Evolutionary conservation across 2,888 invertebrate genomes (phyloP).

Genomic region (Miltochrista miniata): DNA sequence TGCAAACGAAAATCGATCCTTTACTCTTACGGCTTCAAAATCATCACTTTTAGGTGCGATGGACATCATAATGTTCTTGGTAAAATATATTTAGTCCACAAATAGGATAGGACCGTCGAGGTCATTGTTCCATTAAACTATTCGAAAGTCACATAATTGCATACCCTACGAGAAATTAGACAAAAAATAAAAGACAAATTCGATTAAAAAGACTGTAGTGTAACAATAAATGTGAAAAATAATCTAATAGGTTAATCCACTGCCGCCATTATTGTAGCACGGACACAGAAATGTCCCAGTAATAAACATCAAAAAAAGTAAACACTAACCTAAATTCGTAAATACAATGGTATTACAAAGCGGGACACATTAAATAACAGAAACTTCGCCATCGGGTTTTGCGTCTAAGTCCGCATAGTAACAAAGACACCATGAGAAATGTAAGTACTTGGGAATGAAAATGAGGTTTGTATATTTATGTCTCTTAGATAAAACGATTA

Average conservation of each 20-base stretch:
- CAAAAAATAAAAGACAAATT: conserved; percentile 58
- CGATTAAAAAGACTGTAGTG: conserved; percentile 39
- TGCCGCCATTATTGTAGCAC: conserved; percentile 83
- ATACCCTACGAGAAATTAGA: conserved; percentile 68
- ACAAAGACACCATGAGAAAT: conserved; percentile 68
- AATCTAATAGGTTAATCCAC: conserved; percentile 79
- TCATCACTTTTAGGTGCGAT: conserved; percentile 54
- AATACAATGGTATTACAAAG: conserved; percentile 32
- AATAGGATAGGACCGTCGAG: conserved; percentile 76
- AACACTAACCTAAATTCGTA: conserved; percentile 67
- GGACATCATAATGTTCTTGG: conserved; percentile 69
- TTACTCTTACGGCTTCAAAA: conserved; percentile 69
- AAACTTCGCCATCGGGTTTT: conserved; percentile 29
- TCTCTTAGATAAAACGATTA: conserved; percentile 41
- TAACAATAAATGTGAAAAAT: conserved; percentile 57
- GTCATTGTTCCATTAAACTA: conserved; percentile 77
- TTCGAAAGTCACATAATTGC: conserved; percentile 64
- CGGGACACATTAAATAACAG: conserved; percentile 23
- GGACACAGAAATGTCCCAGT: conserved; percentile 77
- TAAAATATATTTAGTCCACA: conserved; percentile 78
- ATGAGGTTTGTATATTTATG: conserved; percentile 74
- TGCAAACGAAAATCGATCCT: conserved; percentile 78
- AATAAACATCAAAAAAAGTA: conserved; percentile 81
- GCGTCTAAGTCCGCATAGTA: conserved; percentile 57
- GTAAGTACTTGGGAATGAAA: conserved; percentile 64